Base-by-base conservation (phyloP, 2,888 invertebrate genomes). In the Phanerotoma sp. region DNA sequence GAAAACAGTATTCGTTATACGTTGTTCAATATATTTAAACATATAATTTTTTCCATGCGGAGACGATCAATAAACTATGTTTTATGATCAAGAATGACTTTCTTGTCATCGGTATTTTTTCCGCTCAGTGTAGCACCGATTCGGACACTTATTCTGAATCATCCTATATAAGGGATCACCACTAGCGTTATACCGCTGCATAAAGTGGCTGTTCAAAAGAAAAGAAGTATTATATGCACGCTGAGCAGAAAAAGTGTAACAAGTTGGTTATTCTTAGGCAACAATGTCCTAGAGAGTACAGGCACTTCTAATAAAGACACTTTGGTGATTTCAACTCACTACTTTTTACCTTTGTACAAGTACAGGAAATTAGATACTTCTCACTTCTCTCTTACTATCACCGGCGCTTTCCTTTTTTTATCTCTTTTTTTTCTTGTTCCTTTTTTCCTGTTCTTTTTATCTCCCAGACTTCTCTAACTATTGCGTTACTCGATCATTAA, bases 401-500 rank as follows among this genome's bases (percentile, higher is more conserved):
- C 18, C 7, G 11, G 11, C 38, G 16, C 16, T 35, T 15, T 16
- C 35, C 7, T 38, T 16, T 38, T 18, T 38, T 38, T 38, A 18
- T 16, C 13, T 48, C 18, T 18, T 11, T 28, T 13, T 22, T 22
- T 42, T 3, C 15, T 44, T 28, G 2, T 40, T 16, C n/a, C 13
- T 25, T 25, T 28, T 21, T 41, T 41, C 6, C n/a, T 11, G 15
- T 13, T 22, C 13, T 42, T 3, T 28, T 44, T 28, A 3, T 40
- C 10, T 21, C 13, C 15, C 13, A 15, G 15, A 13, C 7, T 15
- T 37, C 15, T 13, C 15, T 15, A 37, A 15, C 7, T 15, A 13
- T 37, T 37, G 13, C 7, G 13, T 37, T 45, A 45, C 30, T 45
- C 32, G 32, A 33, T 46, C 33, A 46, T 46, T 46, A 46, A 46